These are phyloP conservation scores for Caiman crocodilus DNA, from an alignment of 2,797 vertebrate genomes.

Conservation along the genomic window DNA sequence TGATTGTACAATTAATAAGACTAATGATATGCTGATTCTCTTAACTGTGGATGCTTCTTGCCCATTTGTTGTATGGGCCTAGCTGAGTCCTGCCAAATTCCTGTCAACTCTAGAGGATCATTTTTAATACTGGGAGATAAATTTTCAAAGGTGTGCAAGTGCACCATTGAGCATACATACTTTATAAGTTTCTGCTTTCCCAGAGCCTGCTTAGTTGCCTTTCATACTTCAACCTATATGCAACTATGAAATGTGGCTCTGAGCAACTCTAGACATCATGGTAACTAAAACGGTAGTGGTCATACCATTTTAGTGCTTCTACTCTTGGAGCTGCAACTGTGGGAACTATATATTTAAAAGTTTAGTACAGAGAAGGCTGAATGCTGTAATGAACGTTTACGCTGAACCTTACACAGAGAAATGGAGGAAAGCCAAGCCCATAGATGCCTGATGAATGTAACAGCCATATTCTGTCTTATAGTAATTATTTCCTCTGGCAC, in stretches of 20 bases:
- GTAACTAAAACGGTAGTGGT: not conserved
- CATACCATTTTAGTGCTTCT: not conserved
- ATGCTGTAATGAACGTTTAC: not conserved
- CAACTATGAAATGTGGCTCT: not conserved
- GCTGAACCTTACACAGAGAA: rapidly evolving
- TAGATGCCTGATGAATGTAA: not conserved
- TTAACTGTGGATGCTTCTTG: not conserved
- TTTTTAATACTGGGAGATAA: not conserved
- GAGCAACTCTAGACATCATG: not conserved
- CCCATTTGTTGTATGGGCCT: not conserved
- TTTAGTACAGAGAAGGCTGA: not conserved
- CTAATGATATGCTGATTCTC: not conserved
- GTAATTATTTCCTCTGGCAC: not conserved
- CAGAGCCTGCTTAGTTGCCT: not conserved
- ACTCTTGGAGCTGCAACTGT: not conserved
- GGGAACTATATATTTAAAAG: not conserved
- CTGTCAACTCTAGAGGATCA: not conserved
- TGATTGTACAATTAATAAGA: not conserved
- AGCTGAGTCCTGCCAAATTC: not conserved
- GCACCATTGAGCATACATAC: not conserved
- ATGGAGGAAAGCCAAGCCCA: not conserved
- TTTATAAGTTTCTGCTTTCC: not conserved
- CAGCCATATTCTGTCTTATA: not conserved
- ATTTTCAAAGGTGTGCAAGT: not conserved
- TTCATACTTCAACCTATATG: not conserved